Conservation (phyloP, 1,140 invertebrate species). For the Aphaenogaster floridana region DNA sequence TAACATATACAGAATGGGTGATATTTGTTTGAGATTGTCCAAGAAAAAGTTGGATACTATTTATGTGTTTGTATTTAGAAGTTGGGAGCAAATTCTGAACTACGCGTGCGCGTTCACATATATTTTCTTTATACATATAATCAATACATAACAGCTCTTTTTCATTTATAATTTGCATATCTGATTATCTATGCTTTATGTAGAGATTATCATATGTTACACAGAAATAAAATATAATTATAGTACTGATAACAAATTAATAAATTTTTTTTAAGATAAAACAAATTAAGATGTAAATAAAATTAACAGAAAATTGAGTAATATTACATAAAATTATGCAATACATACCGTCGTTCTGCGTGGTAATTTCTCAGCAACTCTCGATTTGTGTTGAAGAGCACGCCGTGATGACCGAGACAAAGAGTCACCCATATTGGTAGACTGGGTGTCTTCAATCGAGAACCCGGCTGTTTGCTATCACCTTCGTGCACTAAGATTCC, state of each 20-base stretch:
- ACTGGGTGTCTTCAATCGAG: conserved; percentile 93
- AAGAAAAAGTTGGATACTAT: neutral
- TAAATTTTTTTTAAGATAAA: conserved; percentile 1
- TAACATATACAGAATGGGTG: neutral
- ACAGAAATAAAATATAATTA: conserved; percentile 1
- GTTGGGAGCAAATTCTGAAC: neutral
- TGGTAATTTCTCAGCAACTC: conserved; percentile 94
- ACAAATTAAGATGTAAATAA: neutral
- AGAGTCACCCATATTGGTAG: conserved; percentile 93
- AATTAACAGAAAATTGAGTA: neutral
- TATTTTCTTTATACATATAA: neutral
- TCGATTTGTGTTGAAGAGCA: conserved; percentile 93
- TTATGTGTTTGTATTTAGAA: neutral
- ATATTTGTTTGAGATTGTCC: conserved; percentile 3
- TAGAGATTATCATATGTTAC: neutral
- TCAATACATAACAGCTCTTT: neutral
- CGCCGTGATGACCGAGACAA: conserved; percentile 91
- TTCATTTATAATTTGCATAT: conserved; percentile 12
- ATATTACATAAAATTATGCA: conserved; percentile 5
- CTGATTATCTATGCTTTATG: neutral
- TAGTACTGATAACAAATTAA: neutral
- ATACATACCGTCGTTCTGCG: conserved; percentile 90
- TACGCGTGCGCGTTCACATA: neutral
- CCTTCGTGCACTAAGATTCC: conserved; percentile 91
- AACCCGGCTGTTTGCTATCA: conserved; percentile 90